Conservation (phyloP, 1,140 invertebrate genomes). For the Megathymus violae region DNA sequence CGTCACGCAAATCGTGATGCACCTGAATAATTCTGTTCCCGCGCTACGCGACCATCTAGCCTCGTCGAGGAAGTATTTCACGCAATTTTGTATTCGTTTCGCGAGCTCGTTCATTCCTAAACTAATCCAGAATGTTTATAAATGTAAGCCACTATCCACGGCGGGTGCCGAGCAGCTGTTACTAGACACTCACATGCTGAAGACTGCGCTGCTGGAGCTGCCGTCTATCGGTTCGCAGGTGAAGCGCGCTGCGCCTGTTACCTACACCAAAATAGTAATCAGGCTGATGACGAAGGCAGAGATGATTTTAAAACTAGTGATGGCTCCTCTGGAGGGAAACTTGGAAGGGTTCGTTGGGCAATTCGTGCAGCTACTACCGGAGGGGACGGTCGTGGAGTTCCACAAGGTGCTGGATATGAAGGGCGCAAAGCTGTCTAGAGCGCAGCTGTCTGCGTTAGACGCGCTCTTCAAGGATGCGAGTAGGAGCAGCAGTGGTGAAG, state of each 20-base stretch:
- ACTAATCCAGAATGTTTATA: conserved; percentile 96
- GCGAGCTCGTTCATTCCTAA: conserved; percentile 98
- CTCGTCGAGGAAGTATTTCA: conserved; percentile 98
- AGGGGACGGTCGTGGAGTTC: conserved; percentile 95
- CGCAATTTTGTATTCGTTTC: conserved; percentile 98
- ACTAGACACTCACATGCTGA: conserved; percentile 98
- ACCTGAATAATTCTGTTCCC: conserved; percentile 95
- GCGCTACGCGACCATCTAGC: conserved; percentile 95
- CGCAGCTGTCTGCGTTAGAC: conserved; percentile 61
- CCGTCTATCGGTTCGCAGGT: conserved; percentile 96
- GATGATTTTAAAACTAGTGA: conserved; percentile 99
- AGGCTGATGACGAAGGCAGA: conserved; percentile 99
- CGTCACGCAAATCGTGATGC: conserved; percentile 94
- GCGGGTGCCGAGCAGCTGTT: conserved; percentile 98
- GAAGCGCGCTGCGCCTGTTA: conserved; percentile 93
- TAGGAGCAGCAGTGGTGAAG: conserved; percentile 46
- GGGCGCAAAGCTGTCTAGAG: conserved; percentile 85
- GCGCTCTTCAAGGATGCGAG: conserved; percentile 55
- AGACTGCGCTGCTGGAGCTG: conserved; percentile 97
- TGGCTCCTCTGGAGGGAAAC: conserved; percentile 95
- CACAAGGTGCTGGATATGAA: conserved; percentile 99
- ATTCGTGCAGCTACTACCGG: conserved; percentile 95
- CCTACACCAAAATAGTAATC: conserved; percentile 94
- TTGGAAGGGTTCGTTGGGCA: conserved; percentile 93
- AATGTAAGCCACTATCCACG: conserved; percentile 96